Evolutionary conservation across 2,113 vertebrate genomes (phyloP).

Genomic region (Lepidothrix coronata): DNA sequence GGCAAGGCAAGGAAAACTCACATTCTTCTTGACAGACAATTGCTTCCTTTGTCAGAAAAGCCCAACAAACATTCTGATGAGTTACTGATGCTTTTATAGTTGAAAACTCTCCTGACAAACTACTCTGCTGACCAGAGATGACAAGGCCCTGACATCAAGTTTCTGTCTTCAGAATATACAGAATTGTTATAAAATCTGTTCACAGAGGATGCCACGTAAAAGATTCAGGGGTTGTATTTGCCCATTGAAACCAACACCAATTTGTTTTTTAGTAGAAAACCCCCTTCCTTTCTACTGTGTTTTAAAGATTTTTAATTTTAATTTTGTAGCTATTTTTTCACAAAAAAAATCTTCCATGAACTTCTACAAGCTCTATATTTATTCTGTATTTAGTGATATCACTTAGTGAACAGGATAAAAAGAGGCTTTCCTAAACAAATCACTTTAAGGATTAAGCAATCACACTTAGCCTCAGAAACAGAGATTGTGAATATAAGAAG

Average conservation of each 20-base stretch:
- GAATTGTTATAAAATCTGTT: constrained; percentile 34
- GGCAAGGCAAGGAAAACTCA: constrained; percentile 23
- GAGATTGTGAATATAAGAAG: neutral
- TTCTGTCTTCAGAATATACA: constrained; percentile 46
- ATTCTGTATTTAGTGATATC: constrained; percentile 32
- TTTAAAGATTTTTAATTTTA: constrained; percentile 14
- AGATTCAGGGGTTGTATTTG: neutral
- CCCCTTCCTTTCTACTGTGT: neutral
- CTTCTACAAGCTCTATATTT: neutral
- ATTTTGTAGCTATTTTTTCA: constrained; percentile 27
- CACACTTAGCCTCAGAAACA: neutral
- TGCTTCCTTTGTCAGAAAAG: constrained; percentile 58
- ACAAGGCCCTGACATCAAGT: constrained; percentile 57
- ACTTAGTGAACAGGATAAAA: neutral
- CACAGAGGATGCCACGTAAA: neutral
- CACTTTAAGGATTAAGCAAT: constrained; percentile 36
- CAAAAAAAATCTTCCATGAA: neutral
- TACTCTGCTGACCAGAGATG: constrained; percentile 65
- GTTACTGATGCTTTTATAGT: constrained; percentile 63
- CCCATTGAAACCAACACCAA: neutral
- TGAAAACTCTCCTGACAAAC: constrained; percentile 70
- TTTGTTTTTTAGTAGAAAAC: neutral
- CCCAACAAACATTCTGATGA: constrained; percentile 68
- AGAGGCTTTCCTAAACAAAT: constrained; percentile 36
- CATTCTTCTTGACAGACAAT: constrained; percentile 62